A percentile compares a stretch with the other conserved stretches of the same genome.
Evolutionary conservation across 2,797 vertebrate species (phyloP).

Genomic region (Enteromius viviparus): DNA sequence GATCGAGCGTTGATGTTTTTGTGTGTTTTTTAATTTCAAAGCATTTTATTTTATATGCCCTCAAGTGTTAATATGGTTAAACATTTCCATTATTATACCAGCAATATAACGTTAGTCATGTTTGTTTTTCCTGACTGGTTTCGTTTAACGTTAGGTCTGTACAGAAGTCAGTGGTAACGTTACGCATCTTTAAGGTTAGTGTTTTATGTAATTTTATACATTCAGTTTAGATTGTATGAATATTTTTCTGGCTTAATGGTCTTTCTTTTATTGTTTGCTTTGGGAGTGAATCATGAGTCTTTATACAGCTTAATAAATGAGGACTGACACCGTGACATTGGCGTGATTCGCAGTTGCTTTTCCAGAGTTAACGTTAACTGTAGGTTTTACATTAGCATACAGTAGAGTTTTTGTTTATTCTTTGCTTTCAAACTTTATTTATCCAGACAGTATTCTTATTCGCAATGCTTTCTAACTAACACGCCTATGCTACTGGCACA

Average conservation of each 20-base stretch:
- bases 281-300: slow-evolving; percentile 10
- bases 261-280: slow-evolving; percentile 9
- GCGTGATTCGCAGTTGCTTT: background rate
- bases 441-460: background rate
- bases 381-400: background rate
- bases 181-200: background rate
- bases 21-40: background rate
- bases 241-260: background rate
- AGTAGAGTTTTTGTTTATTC: background rate
- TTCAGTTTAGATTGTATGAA: background rate
- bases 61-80: background rate
- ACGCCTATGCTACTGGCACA: background rate
- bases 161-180: background rate
- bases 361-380: background rate
- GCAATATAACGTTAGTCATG: too few species aligned
- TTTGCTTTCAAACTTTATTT: background rate
- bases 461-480: background rate
- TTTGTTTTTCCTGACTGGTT: background rate
- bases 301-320: background rate
- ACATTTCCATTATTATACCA: background rate
- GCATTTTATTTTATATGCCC: background rate
- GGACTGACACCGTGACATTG: background rate
- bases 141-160: background rate
- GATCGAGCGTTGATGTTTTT: background rate
- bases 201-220: background rate